Conservation (phyloP, 2,888 invertebrate species). For the Nomada ferruginata region DNA sequence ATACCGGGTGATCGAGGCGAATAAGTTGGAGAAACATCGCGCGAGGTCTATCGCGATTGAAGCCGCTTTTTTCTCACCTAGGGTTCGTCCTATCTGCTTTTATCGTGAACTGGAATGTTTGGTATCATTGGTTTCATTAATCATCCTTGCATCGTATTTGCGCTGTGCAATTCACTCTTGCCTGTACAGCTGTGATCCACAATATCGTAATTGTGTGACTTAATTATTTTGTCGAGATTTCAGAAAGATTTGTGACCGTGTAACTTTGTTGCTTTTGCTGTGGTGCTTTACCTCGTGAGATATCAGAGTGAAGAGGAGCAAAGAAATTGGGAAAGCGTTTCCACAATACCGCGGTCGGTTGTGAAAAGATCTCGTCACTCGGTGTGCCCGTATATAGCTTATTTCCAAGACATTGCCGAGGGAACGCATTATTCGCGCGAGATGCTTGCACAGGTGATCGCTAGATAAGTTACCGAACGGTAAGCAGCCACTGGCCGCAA, state of each 20-base stretch:
- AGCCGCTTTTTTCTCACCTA: background rate
- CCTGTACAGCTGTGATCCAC: background rate
- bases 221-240: no score
- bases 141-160: background rate
- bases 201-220: no score
- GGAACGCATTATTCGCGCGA: conserved; percentile 66
- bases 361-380: conserved; percentile 22
- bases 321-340: conserved; percentile 11
- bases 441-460: conserved; percentile 62
- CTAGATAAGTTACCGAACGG: conserved; percentile 64
- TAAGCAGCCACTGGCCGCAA: conserved; percentile 1
- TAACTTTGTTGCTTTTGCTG: no score
- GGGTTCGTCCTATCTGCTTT: background rate
- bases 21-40: conserved; percentile 67
- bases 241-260: no score
- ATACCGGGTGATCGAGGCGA: conserved; percentile 71
- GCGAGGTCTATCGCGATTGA: conserved; percentile 44
- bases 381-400: conserved; percentile 16
- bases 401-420: conserved; percentile 18
- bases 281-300: no score
- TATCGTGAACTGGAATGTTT: background rate
- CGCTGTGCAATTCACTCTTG: background rate
- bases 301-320: no score
- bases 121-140: background rate
- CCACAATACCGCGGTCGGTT: background rate